Evolutionary conservation across 1,140 invertebrate species (phyloP), one percentile per base, ranked within the genome.

Genomic region (Drosophila arizonae): DNA sequence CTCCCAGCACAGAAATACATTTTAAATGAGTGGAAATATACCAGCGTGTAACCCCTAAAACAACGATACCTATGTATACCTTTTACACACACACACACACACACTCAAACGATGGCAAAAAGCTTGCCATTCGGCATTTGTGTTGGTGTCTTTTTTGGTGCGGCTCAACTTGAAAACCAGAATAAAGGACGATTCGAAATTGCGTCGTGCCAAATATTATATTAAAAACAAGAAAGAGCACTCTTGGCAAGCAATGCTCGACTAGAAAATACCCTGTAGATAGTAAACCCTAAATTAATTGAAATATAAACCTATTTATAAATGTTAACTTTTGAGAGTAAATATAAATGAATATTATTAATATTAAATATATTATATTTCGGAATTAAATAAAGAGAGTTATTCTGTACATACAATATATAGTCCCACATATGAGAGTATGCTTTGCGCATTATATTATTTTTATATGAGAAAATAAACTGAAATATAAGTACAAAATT

Each of bases 21-120:
- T 87, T 77, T 77, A 77, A 82, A 82, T 87, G 79, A 87, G 79
- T 86, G 82, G 84, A 86, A 86, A 86, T 76, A 13, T 87, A 86
- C 82, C 73, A 28, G 21, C 39, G 41, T 24, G 21, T 48, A 57
- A 45, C 43, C 26, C 41, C 21, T 33, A 55, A 73, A 77, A 61
- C 65, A 41, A 65, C 46, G 54, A 57, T 70, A 72, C 48, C 63
- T 63, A 36, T 28, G 15, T 39, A 63, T 41, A 68, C 64, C 56
- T 66, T 24, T 54, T 39, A 17, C 36, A 36, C 33, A 63, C 15
- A 43, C 50, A 52, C 36, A 57, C 61, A 46, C 55, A 67, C 55
- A 65, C 39, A 51, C 56, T 28, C 28, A 46, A 46, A 62, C 24
- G 65, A 17, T 54, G 66, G 62, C 72, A 30, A 57, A 78, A 87